Evolutionary conservation across 2,113 vertebrate genomes (phyloP).

Genomic region (Psilopogon haemacephalus): DNA sequence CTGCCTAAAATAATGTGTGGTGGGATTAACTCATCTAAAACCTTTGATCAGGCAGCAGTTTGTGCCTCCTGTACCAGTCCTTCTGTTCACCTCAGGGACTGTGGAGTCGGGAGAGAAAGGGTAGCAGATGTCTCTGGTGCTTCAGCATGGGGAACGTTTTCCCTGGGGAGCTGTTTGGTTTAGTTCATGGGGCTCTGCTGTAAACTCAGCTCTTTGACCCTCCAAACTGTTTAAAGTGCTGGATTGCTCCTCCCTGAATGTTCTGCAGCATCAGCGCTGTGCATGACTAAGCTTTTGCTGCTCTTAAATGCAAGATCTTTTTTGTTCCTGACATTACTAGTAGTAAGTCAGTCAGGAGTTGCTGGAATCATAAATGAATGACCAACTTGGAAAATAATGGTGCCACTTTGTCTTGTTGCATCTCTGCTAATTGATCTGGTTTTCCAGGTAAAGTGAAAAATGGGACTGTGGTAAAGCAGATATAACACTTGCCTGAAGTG

Average conservation of each 20-base stretch:
- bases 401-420: neutral
- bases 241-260: neutral
- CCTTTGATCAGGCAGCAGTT: neutral
- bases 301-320: neutral
- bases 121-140: neutral
- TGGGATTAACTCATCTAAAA: neutral
- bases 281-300: neutral
- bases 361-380: neutral
- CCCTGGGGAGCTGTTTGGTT: neutral
- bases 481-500: neutral
- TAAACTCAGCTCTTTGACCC: neutral
- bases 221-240: neutral
- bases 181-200: neutral
- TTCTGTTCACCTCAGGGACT: neutral
- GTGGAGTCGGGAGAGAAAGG: fast-evolving
- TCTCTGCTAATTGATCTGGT: neutral
- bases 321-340: neutral
- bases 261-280: neutral
- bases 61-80: neutral
- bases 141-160: neutral
- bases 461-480: neutral
- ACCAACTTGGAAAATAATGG: neutral
- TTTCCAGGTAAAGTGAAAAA: neutral
- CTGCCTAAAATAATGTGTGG: neutral
- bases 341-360: neutral